Conservation (phyloP, 2,888 invertebrate species). For the Plagiodera versicolora region DNA sequence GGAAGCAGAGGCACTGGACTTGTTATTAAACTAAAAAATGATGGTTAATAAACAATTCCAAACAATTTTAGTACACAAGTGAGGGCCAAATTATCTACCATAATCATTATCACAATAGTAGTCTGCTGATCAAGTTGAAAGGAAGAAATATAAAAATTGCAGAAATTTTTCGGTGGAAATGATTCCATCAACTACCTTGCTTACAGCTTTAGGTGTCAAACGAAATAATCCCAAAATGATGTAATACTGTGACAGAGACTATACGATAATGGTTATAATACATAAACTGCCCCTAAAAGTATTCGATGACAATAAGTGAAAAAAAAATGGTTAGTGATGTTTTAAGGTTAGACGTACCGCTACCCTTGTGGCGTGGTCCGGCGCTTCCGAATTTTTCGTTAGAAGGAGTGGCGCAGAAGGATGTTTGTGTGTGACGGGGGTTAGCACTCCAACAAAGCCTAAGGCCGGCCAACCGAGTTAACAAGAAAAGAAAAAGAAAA, state of each 20-base stretch:
- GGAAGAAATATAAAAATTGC: too few species aligned
- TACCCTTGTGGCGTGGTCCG: conserved; percentile 51
- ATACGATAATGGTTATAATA: too few species aligned
- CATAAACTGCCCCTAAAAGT: too few species aligned
- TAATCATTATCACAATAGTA: too few species aligned
- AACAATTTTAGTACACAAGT: conserved; percentile 36
- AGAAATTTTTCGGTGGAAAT: too few species aligned
- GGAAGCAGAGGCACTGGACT: conserved; percentile 6
- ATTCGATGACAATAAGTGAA: conserved; percentile 34
- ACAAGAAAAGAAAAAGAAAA: conserved; percentile 56
- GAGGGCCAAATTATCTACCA: too few species aligned
- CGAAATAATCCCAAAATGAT: too few species aligned
- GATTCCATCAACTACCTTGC: too few species aligned
- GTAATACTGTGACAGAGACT: too few species aligned
- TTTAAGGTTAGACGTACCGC: conserved; percentile 52
- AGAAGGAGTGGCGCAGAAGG: conserved; percentile 46
- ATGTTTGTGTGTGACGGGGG: conserved; percentile 51
- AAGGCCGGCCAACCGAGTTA: conserved; percentile 58
- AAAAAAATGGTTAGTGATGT: conserved; percentile 49
- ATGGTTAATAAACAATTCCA: conserved; percentile 19
- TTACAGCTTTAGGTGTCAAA: too few species aligned
- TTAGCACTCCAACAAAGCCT: conserved; percentile 75
- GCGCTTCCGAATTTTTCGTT: conserved; percentile 46
- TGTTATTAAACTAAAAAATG: conserved; percentile 1
- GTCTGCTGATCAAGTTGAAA: too few species aligned